Base-by-base conservation (phyloP, 1,140 invertebrate genomes). In the Drosophila lacteicornis region DNA sequence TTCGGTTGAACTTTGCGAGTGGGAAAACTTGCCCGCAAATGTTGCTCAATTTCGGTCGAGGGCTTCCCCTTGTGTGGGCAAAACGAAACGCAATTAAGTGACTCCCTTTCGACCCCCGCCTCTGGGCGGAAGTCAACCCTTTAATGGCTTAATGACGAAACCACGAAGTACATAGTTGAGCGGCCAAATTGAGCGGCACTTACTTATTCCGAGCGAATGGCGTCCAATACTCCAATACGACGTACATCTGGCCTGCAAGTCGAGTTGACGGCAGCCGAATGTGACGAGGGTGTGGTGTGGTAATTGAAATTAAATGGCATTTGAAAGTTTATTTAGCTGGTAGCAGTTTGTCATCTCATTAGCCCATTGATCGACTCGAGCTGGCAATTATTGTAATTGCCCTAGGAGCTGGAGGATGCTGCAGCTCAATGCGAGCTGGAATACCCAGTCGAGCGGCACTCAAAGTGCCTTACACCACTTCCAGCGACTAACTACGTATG, bases 71-170 rank as follows among this genome's bases (percentile, higher is more conserved):
- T 47, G 66, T 68, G 38, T 59, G 46, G 61, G 4, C 30, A 62
- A 75, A 63, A 61, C 53, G 55, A 77, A 82, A 73, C 60, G 45
- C 49, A 63, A 87, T 79, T 85, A 87, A 56, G 82, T 67, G 56
- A 50, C 38, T 58, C 12, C 30, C 38, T 19, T 42, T 0, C 15
- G 22, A 25, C 49, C 15, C 45, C 13, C 40, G 7, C 42, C 12
- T 33, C 27, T 8, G 27, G 12, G 30, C 53, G 25, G 42, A 27
- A 43, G 22, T 47, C 19, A 65, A 56, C 70, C 58, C 75, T 85
- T 67, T 90, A 88, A 88, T 90, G 57, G 84, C 85, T 88, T 90
- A 88, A 88, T 88, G 85, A 81, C 85, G 68, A 88, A 85, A 82
- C 84, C 84, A 87, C 83, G 63, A 79, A 88, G 85, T 81, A 81